Conservation (phyloP, 64 coral and sea anemone genomes). For the Dendronephthya gigantea region DNA sequence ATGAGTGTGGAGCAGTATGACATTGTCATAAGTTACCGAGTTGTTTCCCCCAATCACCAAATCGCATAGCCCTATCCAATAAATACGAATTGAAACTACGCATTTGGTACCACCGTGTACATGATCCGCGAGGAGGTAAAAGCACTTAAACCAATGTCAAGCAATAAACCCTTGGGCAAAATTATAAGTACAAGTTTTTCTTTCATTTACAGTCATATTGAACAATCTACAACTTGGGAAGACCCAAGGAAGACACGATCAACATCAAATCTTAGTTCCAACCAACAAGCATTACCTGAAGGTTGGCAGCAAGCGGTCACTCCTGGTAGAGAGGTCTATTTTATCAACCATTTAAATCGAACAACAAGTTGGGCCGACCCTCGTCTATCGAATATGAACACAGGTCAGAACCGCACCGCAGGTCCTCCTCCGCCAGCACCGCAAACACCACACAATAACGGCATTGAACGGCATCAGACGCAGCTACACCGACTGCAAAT, state of each 20-base stretch:
- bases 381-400: constrained; percentile 31
- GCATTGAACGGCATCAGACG: constrained; percentile 17
- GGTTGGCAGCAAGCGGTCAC: constrained; percentile 96
- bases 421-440: background rate
- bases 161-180: background rate
- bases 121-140: background rate
- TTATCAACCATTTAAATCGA: constrained; percentile 80
- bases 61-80: too few relatives aligned
- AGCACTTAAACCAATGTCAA: background rate
- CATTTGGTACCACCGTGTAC: background rate
- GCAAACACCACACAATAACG: constrained; percentile 25
- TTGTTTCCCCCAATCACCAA: too few relatives aligned
- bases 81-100: background rate
- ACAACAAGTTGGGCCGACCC: constrained; percentile 97
- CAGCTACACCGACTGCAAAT: constrained; percentile 75
- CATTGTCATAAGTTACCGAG: too few relatives aligned
- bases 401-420: constrained; percentile 17
- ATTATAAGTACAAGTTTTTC: constrained; percentile 13
- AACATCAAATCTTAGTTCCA: constrained; percentile 73
- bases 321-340: constrained; percentile 86
- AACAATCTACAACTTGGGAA: constrained; percentile 89
- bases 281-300: constrained; percentile 58
- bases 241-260: constrained; percentile 90
- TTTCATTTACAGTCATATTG: constrained; percentile 63
- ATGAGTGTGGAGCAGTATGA: too few relatives aligned